Base-by-base conservation (phyloP, 2,888 invertebrate species). In the Mactromeris polynyma region DNA sequence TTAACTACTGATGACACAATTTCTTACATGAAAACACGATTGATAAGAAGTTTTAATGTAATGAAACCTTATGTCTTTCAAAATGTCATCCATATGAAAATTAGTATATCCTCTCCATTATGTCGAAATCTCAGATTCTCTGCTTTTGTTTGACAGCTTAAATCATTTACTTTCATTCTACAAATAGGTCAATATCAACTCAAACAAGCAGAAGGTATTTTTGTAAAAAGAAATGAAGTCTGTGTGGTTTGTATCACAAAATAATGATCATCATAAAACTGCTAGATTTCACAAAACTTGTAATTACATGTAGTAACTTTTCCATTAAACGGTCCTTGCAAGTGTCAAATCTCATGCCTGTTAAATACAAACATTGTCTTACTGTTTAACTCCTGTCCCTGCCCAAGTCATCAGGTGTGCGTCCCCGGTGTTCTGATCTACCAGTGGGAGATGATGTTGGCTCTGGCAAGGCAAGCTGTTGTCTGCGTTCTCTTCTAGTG, bases 341-440 rank as follows among this genome's bases (percentile, higher is more conserved):
- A 54, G 6, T 54, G 19, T 21, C 4, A 21, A 0, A 3, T 19
- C n/a, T 21, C 21, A 21, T 36, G 14, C 3, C 1, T 17, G 17
- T 33, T 19, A 19, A 11, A 0, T 4, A 17, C 33, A 36, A 36
- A 36, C 33, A 33, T 17, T 19, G 0, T 21, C 64, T 80, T 86
- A 86, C 38, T 36, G 81, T 69, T 82, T 87, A 80, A 73, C 86
- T 85, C 38, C 90, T 82, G 21, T 85, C 73, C 38, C 78, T 79
- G 21, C 81, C 46, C 26, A 84, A 21, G 31, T 81, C 77, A 11
- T 87, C 85, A 21, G 51, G 21, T 17, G 88, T 64, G 19, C 73
- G 40, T n/a, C 90, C 90, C 90, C 90, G 87, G 77, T 90, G 90
- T 79, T 90, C 88, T 19, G 88, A 88, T 31, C 77, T 21, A 4